Base-by-base conservation (phyloP, 2,888 invertebrate genomes). In the Dynastes maya region DNA sequence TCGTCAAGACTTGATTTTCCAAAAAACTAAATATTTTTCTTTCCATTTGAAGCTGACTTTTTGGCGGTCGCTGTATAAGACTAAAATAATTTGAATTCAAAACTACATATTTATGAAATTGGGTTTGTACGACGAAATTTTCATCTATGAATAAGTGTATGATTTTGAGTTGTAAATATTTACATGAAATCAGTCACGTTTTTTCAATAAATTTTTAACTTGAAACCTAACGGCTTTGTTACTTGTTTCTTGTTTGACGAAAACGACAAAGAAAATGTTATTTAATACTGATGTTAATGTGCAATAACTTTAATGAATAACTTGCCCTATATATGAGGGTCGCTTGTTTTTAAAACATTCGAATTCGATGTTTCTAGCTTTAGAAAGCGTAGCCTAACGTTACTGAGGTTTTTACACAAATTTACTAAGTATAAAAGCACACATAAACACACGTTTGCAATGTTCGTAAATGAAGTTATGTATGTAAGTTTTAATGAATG, bases 191-290 rank as follows among this genome's bases (percentile, higher is more conserved):
- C 22, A 9, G 22, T 72, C 72, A 61, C 58, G 61, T 45, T 72
- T 61, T 68, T 72, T 72, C 71, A 72, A 72, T 72, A 72, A 72
- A 72, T 72, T 37, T 68, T 45, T 65, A 32, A 40, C 8, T 55
- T 55, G 32, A 22, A 51, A 27, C 51, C 11, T 8, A 11, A 45
- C 5, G 6, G 27, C 51, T 51, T 49, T 51, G 51, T 22, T 22
- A 27, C 29, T 9, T 22, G 27, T 22, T 9, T 45, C 11, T 11
- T 11, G 45, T 45, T 45, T 8, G 45, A 9, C 45, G 63, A 16
- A 65, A 16, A 13, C 13, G 32, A 72, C 61, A 61, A 72, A 72
- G 40, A 29, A 61, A 72, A 72, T 45, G 61, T 71, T 45, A 45
- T 45, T 45, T 45, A 45, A 45, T 45, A 45, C 8, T 11, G 45